Evolutionary conservation across 2,888 invertebrate genomes (phyloP).

Genomic region (Amiota mariae): DNA sequence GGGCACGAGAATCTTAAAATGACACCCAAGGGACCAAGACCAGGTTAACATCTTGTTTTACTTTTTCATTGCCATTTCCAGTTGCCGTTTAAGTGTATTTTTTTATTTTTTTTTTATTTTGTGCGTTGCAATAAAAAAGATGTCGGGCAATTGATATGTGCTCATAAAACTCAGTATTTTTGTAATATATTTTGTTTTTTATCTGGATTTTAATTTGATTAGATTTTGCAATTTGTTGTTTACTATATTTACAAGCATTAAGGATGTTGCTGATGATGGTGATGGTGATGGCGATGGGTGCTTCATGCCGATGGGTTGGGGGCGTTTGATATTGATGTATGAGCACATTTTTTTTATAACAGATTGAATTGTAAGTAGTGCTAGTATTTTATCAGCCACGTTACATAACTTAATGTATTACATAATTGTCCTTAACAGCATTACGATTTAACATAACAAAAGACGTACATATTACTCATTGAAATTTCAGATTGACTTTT

Average conservation of each 20-base stretch:
- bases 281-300: background rate
- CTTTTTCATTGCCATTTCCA: conserved; percentile 19
- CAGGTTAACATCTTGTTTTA: conserved; percentile 55
- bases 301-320: background rate
- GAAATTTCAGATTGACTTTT: too few relatives aligned
- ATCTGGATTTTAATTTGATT: conserved; percentile 66
- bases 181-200: conserved; percentile 45
- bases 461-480: too few relatives aligned
- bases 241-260: conserved; percentile 2
- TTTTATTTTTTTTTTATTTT: conserved; percentile 35
- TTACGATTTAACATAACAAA: too few relatives aligned
- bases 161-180: conserved; percentile 55
- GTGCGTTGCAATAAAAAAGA: conserved; percentile 50
- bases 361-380: background rate
- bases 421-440: too few relatives aligned
- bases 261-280: background rate
- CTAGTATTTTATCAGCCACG: too few relatives aligned
- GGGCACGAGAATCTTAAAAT: conserved; percentile 58
- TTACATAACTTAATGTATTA: too few relatives aligned
- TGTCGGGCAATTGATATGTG: conserved; percentile 64
- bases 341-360: background rate
- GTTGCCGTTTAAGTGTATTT: conserved; percentile 1
- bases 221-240: conserved; percentile 44
- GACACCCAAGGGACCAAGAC: conserved; percentile 63
- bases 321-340: background rate